phyloP scores from a whole-genome alignment of 1,140 invertebrate genomes.

The Drosophila nigromelanica region DNA sequence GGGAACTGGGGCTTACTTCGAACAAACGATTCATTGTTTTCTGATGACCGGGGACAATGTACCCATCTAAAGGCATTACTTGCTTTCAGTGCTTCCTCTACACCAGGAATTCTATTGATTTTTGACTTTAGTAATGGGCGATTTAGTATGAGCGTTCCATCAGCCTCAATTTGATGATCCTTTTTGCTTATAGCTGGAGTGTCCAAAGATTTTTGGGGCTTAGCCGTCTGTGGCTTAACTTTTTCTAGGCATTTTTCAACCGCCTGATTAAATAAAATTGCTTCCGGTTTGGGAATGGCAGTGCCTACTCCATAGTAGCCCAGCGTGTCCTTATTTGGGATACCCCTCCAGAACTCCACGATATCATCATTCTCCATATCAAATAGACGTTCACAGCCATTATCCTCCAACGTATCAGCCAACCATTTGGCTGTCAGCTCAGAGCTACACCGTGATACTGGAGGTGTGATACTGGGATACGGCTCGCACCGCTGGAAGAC shows the following conservation, averaged over 20 bases:
- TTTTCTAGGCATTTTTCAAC: slow-evolving; percentile 4
- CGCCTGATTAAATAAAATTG: not conserved
- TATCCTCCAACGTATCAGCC: not conserved
- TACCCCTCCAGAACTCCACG: slow-evolving; percentile 20
- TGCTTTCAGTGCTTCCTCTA: slow-evolving; percentile 5
- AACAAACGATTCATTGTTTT: too few species aligned
- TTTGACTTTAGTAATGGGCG: not conserved
- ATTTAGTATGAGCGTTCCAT: slow-evolving; percentile 5
- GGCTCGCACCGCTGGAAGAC: not conserved
- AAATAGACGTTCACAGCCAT: not conserved
- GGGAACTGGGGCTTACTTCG: not conserved
- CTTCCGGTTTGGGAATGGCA: not conserved
- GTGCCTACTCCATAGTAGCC: slow-evolving; percentile 18
- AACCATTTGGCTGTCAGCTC: not conserved
- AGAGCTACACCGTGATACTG: not conserved
- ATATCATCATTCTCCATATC: slow-evolving; percentile 10
- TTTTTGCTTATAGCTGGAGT: not conserved
- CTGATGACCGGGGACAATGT: not conserved
- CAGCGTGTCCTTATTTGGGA: slow-evolving; percentile 9
- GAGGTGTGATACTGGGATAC: slow-evolving; percentile 8
- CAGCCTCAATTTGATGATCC: not conserved
- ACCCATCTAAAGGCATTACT: not conserved
- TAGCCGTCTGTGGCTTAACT: not conserved
- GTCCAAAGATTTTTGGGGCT: not conserved
- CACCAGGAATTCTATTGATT: slow-evolving; percentile 10